Base-by-base conservation (phyloP, 2,113 vertebrate genomes). In the Diphyllodes magnificus region DNA sequence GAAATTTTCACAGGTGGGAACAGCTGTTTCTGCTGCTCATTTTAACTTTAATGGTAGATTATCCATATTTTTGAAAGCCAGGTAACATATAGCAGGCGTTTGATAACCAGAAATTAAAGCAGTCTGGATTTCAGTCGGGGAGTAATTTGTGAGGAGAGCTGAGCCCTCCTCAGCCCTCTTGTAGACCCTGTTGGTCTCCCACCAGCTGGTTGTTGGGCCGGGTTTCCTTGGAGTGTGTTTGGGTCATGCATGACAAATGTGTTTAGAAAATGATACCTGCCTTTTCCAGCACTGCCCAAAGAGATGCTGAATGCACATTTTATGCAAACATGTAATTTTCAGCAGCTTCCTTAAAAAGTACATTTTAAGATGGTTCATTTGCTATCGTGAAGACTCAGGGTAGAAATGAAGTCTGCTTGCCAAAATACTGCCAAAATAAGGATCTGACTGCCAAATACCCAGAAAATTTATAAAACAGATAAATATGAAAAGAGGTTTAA, bases 351-450 rank as follows among this genome's bases (percentile, higher is more conserved):
- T 96, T 96, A 86, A 92, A 97, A 97, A 98, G 97, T 95, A 93
- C 94, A 84, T 95, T 97, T 98, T 97, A 95, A 97, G 96, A 97
- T 97, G 95, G 95, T 94, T 97, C 92, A 69, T 71, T 98, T 94
- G 91, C 86, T 97, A 96, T 94, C 93, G 30, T 76, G 95, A 96
- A 92, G 91, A 82, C 93, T 96, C 35, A 21, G 86, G 92, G 95
- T 97, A 96, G 92, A 96, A 97, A 87, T 92, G 91, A 93, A 95
- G 96, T 98, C 98, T 98, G 98, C 98, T 98, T 98, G 98, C 97
- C 96, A 98, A 98, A 98, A 98, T 98, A 95, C 97, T 95, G 97
- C 98, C 98, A 97, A 93, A 97, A 95, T 84, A 97, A 80, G 83
- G 97, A 93, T 69, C 63, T 77, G 68, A 65, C 91, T 97, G 96